Evolutionary conservation across 2,113 vertebrate genomes (phyloP).

Genomic region (Symphodus melops): DNA sequence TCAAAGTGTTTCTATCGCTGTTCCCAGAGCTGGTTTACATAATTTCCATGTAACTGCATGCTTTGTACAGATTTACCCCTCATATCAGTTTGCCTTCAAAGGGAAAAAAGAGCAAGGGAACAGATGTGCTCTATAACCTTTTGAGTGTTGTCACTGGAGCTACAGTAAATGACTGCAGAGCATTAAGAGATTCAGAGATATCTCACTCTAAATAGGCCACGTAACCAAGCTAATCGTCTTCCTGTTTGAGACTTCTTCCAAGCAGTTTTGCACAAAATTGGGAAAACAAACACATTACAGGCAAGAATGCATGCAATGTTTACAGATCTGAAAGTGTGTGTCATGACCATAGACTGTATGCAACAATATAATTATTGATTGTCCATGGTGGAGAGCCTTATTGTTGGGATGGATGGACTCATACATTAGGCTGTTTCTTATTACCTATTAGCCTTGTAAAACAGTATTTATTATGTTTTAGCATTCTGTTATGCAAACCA

Average conservation of each 20-base stretch:
- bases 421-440: background rate
- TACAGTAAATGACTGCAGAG: background rate
- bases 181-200: slow-evolving; percentile 2
- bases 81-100: slow-evolving; percentile 29
- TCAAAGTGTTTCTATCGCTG: slow-evolving; percentile 50
- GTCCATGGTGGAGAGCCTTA: background rate
- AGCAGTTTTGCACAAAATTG: background rate
- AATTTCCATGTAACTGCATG: slow-evolving; percentile 32
- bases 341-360: too few relatives aligned
- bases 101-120: background rate
- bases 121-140: background rate
- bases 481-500: background rate
- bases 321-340: background rate
- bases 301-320: background rate
- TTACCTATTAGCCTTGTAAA: background rate
- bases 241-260: background rate
- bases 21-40: slow-evolving; percentile 32
- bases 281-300: slow-evolving; percentile 6
- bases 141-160: slow-evolving; percentile 7
- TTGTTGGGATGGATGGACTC: background rate
- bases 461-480: background rate
- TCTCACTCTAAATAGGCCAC: background rate
- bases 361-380: background rate
- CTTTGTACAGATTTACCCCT: slow-evolving; percentile 24
- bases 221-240: background rate